phyloP scores from a whole-genome alignment of 2,113 vertebrate species.

The Oxygymnocypris stewartii region DNA sequence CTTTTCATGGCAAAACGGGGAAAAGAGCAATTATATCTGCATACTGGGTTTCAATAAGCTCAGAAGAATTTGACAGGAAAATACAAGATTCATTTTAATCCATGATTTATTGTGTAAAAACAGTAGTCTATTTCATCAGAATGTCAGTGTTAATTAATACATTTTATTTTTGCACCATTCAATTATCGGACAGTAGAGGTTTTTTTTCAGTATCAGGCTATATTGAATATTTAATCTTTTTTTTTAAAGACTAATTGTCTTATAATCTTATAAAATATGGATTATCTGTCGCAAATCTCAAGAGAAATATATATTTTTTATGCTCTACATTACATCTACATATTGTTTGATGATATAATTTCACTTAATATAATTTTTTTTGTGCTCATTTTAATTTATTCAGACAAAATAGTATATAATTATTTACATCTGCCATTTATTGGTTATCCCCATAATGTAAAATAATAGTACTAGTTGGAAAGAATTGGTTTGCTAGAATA shows the following conservation, averaged over 20 bases:
- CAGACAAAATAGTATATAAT: neutral
- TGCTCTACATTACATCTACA: neutral
- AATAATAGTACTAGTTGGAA: neutral
- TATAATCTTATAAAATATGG: too few species aligned
- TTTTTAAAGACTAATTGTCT: too few species aligned
- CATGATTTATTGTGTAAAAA: neutral
- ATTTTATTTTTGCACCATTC: neutral
- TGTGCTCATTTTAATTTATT: neutral
- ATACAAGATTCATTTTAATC: neutral
- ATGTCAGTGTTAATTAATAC: neutral
- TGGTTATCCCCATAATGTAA: neutral
- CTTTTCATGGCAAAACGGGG: neutral
- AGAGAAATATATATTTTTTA: neutral
- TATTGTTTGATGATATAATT: neutral
- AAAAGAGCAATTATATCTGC: neutral
- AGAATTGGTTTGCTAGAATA: neutral
- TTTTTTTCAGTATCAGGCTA: neutral
- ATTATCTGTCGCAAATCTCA: neutral
- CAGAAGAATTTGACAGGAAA: neutral
- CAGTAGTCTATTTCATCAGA: neutral
- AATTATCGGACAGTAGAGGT: neutral
- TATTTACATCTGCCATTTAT: neutral
- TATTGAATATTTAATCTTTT: neutral
- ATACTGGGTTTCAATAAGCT: neutral
- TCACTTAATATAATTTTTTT: neutral